Evolutionary conservation across 1,140 invertebrate species (phyloP), one percentile per base, ranked within the genome.

Genomic region (Babylonia areolata): DNA sequence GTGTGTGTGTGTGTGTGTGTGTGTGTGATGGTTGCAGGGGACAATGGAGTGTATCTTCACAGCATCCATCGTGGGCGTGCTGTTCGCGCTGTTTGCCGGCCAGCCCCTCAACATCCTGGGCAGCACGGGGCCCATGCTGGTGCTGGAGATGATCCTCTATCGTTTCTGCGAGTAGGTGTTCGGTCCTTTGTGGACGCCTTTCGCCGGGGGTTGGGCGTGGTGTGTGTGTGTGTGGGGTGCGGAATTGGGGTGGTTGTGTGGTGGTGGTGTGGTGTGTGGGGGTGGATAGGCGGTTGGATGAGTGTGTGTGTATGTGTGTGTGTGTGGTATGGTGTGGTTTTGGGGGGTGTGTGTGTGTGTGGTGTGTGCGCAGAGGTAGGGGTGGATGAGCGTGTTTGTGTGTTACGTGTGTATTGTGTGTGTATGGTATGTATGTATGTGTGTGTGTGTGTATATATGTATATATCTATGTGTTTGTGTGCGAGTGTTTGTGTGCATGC

Each of bases 11-110:
- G n/a, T n/a, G n/a, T n/a, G n/a, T n/a, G n/a, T n/a, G 46, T 51
- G 46, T 17, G 46, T 51, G 46, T 51, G 46, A 17, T 51, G 46
- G 46, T 86, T 93, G 33, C 87, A 96, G 95, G 99, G 98, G 0
- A 98, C 99, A 0, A 99, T 99, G 97, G 99, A 99, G 94, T 99
- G 98, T 84, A 95, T 99, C 12, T 96, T 99, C 78, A 97, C 98
- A 73, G 99, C 98, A 81, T 98, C 99, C 91, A 96, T 99, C 31
- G 99, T 98, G 93, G 99, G 99, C 2, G 96, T 99, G 89, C 96
- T 97, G 35, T 99, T 99, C 94, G 92, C 93, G 1, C 85, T 93
- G 82, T 93, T 93, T 81, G 51, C 91, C 77, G 93, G 93, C 15
- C 93, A 93, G 86, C 99, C 99, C 9, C 95, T 99, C 33, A 99